Conservation (phyloP, 2,888 invertebrate species). For the Plusia festucae region DNA sequence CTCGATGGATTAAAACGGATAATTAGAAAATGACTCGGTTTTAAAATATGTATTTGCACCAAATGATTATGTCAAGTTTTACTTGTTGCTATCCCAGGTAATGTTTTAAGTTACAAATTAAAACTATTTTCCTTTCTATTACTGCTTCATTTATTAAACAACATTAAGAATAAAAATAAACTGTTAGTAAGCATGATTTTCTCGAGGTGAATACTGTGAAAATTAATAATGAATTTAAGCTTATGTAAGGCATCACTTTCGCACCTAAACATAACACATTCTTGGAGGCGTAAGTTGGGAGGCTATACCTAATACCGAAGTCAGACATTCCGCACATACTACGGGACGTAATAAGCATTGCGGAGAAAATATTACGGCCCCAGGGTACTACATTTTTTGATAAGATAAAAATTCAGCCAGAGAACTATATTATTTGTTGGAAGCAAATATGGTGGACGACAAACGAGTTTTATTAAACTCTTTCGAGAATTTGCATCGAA, state of each 20-base stretch:
- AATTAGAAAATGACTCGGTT: too few relatives aligned
- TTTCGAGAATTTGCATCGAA: constrained; percentile 24
- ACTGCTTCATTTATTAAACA: too few relatives aligned
- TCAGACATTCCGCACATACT: constrained; percentile 37
- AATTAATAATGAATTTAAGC: too few relatives aligned
- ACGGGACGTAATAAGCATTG: constrained; percentile 35
- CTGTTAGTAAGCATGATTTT: too few relatives aligned
- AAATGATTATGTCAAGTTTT: too few relatives aligned
- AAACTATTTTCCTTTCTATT: too few relatives aligned
- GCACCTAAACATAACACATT: constrained; percentile 17
- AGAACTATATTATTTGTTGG: constrained; percentile 51
- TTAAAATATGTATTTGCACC: too few relatives aligned
- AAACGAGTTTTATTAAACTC: constrained; percentile 33
- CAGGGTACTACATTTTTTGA: constrained; percentile 50
- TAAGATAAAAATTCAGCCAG: constrained; percentile 46
- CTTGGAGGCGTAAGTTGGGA: background rate
- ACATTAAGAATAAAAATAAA: too few relatives aligned
- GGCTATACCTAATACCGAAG: constrained; percentile 17
- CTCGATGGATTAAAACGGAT: too few relatives aligned
- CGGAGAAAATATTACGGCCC: constrained; percentile 41
- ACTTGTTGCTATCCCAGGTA: too few relatives aligned
- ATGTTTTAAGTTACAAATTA: too few relatives aligned
- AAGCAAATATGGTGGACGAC: constrained; percentile 31
- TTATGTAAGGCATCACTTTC: constrained; percentile 5
- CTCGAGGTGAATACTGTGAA: too few relatives aligned